A percentile compares a stretch with the other conserved stretches of the same genome.
Evolutionary conservation across 2,888 invertebrate genomes (phyloP).

Genomic region (Luperina nickerlii): DNA sequence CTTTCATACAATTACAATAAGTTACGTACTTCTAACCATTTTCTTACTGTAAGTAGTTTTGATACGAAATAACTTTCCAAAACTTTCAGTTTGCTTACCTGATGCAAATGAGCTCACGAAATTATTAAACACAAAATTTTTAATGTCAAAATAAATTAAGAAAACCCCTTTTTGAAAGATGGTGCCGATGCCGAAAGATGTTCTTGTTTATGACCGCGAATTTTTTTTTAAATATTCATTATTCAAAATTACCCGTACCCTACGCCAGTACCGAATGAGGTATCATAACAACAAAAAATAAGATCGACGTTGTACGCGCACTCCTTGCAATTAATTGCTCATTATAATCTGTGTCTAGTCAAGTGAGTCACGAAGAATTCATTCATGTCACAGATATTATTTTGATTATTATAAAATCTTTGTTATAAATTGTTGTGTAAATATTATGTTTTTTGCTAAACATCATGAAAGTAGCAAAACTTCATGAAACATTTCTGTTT

Average conservation of each 20-base stretch:
- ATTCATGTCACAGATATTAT: slow-evolving; percentile 1
- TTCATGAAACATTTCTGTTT: slow-evolving; percentile 27
- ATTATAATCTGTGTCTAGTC: slow-evolving; percentile 8
- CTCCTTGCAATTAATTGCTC: neutral
- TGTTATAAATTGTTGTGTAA: slow-evolving; percentile 29
- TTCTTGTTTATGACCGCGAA: neutral
- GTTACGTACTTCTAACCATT: neutral
- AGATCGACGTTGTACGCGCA: neutral
- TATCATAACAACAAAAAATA: neutral
- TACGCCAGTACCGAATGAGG: neutral
- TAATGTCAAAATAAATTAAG: slow-evolving; percentile 2
- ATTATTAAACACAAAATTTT: neutral
- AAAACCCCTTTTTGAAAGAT: neutral
- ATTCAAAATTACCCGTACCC: neutral
- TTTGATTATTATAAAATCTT: slow-evolving; percentile 1
- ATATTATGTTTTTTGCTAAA: slow-evolving; percentile 14
- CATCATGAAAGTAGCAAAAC: slow-evolving; percentile 42
- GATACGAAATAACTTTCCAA: neutral
- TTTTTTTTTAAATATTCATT: neutral
- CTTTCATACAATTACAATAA: neutral
- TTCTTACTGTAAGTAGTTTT: neutral
- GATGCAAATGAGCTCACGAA: neutral
- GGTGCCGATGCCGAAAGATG: neutral
- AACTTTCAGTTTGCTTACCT: slow-evolving; percentile 15
- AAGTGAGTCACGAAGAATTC: neutral